Conservation (phyloP, 2,888 invertebrate species). For the Xestia rhomboidea region DNA sequence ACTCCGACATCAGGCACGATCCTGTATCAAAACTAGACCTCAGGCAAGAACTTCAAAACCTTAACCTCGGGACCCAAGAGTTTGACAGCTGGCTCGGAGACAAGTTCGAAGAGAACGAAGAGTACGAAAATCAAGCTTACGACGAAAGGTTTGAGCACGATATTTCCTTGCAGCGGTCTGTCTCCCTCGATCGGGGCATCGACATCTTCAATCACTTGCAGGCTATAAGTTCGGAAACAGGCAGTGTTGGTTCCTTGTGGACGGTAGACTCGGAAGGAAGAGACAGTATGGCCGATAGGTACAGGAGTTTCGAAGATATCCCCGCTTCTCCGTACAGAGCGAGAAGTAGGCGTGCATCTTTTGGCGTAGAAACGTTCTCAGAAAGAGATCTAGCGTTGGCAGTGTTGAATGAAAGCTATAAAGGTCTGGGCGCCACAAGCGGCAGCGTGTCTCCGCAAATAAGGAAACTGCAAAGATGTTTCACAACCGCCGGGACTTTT, state of each 20-base stretch:
- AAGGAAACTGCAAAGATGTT: slow-evolving; percentile 81
- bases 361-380: slow-evolving; percentile 72
- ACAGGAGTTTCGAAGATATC: slow-evolving; percentile 86
- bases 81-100: slow-evolving; percentile 83
- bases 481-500: slow-evolving; percentile 78
- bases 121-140: slow-evolving; percentile 64
- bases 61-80: slow-evolving; percentile 80
- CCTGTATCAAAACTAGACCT: slow-evolving; percentile 78
- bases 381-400: slow-evolving; percentile 76
- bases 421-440: slow-evolving; percentile 75
- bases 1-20: slow-evolving; percentile 74
- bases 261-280: slow-evolving; percentile 77
- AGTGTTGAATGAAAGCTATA: slow-evolving; percentile 81
- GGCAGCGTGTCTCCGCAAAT: slow-evolving; percentile 80
- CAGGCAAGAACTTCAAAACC: slow-evolving; percentile 81
- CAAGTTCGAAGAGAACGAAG: slow-evolving; percentile 77
- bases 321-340: slow-evolving; percentile 81
- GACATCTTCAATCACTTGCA: slow-evolving; percentile 83
- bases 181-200: slow-evolving; percentile 84
- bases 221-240: slow-evolving; percentile 79
- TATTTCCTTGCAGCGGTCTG: slow-evolving; percentile 81
- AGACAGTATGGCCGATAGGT: slow-evolving; percentile 72
- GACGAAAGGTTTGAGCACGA: slow-evolving; percentile 79
- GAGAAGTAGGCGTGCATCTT: slow-evolving; percentile 87
- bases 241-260: slow-evolving; percentile 79